Conservation (phyloP, 2,113 vertebrate genomes). For the Neomonachus schauinslandi region DNA sequence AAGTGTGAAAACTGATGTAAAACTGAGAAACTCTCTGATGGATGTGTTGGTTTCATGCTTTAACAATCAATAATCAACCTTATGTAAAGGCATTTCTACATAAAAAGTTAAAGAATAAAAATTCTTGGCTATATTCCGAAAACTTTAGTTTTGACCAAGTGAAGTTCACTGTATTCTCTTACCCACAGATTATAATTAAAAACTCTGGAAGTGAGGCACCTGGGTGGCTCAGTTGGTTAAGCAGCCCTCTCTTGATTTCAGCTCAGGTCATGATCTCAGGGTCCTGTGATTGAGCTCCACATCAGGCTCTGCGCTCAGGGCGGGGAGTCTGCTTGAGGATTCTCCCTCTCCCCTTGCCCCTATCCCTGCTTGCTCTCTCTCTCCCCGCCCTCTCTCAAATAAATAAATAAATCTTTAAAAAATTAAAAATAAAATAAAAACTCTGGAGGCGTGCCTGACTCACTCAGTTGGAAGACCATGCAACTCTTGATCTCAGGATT, state of each 20-base stretch:
- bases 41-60: not conserved
- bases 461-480: not conserved
- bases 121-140: not conserved
- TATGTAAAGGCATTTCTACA: not conserved
- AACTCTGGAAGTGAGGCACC: not conserved
- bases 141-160: not conserved
- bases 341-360: too few species aligned
- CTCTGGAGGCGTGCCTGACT: not conserved
- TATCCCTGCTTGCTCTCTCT: too few species aligned
- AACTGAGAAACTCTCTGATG: not conserved
- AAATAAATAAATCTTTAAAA: too few species aligned
- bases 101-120: not conserved
- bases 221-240: not conserved
- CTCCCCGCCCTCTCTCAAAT: too few species aligned
- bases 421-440: not conserved
- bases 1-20: not conserved
- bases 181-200: not conserved
- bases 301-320: too few species aligned
- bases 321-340: too few species aligned
- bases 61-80: not conserved
- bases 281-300: too few species aligned
- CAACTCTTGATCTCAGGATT: not conserved
- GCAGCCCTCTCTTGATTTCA: not conserved
- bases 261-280: not conserved
- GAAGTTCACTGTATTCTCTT: not conserved